Conservation (phyloP, 2,797 vertebrate genomes). For the Protosalanx chinensis region DNA sequence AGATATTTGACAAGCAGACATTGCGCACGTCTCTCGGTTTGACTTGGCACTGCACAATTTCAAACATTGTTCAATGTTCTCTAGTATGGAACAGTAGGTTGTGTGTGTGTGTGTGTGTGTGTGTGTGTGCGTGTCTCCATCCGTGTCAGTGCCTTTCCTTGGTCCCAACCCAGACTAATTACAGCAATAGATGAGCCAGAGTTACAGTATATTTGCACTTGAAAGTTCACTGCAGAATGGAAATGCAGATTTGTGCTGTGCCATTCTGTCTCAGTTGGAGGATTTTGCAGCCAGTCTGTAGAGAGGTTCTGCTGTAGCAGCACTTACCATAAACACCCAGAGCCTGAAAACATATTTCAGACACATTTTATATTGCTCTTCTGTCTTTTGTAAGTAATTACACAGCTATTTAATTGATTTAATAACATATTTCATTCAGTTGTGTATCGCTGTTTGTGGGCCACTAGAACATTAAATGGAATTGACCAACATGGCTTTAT, state of each 20-base stretch:
- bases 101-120: not conserved
- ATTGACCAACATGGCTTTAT: not conserved
- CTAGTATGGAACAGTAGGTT: not conserved
- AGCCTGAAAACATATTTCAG: slow-evolving; percentile 17
- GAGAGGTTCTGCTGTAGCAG: slow-evolving; percentile 32
- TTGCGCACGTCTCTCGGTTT: not conserved
- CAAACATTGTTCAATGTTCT: slow-evolving; percentile 9
- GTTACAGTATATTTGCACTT: slow-evolving; percentile 35
- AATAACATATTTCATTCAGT: not conserved
- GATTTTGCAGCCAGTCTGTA: slow-evolving; percentile 27
- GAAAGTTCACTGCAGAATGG: slow-evolving; percentile 53
- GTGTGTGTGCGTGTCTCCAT: too few relatives aligned
- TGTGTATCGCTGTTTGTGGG: not conserved
- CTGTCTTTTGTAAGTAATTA: not conserved
- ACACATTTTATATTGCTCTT: not conserved
- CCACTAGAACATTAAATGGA: not conserved
- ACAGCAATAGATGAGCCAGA: slow-evolving; percentile 46
- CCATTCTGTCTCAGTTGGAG: slow-evolving; percentile 38
- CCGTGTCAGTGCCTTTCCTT: slow-evolving; percentile 16
- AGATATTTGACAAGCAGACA: not conserved
- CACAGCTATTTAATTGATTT: slow-evolving; percentile 8
- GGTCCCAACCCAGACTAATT: slow-evolving; percentile 43
- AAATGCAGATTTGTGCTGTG: slow-evolving; percentile 51
- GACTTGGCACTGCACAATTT: slow-evolving; percentile 18
- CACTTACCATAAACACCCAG: not conserved